Base-by-base conservation (phyloP, 2,113 vertebrate genomes). In the Buteo buteo region DNA sequence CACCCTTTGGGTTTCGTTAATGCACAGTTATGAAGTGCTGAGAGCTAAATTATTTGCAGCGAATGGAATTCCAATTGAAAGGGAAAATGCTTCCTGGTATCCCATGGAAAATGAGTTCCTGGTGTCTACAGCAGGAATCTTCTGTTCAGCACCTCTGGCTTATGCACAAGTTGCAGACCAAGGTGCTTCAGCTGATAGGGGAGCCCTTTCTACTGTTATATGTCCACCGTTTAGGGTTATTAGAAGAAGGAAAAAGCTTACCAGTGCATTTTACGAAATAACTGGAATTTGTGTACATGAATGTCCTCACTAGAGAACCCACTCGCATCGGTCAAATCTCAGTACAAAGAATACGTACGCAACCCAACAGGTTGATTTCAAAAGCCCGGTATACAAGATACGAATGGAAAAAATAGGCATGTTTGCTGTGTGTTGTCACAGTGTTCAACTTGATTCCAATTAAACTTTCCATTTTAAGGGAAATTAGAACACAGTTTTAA, bases 391-490 rank as follows among this genome's bases (percentile, higher is more conserved):
- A 92, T n/a, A 72, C 49, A 67, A 85, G 5, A 49, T 59, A 88
- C 20, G 38, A 96, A 88, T 28, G 26, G 38, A 45, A 93, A 92
- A 92, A 91, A 72, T 40, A 66, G 16, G 18, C 40, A 28, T 4
- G 82, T 88, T 86, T 93, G 29, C 52, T 90, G 12, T 8, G 34
- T 69, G 47, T 40, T 96, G 83, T 40, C 83, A 71, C 32, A 76
- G 36, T 44, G 44, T 69, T 96, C 72, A 94, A 69, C 57, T 94
- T 54, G 8, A n/a, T 96, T 79, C 80, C 82, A 97, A 94, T 82
- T 91, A 95, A 88, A 84, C 42, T 91, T 86, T 82, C 58, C 21
- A 29, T 80, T 85, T 94, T 88, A 91, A 84, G 84, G 64, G 80
- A 61, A 92, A 87, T 67, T 74, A 90, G 36, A 94, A 49, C 20